Percentiles rank a stretch among this genome's conserved stretches.
Evolutionary conservation across 2,797 vertebrate species (phyloP).

Genomic region (Poecilia wingei): DNA sequence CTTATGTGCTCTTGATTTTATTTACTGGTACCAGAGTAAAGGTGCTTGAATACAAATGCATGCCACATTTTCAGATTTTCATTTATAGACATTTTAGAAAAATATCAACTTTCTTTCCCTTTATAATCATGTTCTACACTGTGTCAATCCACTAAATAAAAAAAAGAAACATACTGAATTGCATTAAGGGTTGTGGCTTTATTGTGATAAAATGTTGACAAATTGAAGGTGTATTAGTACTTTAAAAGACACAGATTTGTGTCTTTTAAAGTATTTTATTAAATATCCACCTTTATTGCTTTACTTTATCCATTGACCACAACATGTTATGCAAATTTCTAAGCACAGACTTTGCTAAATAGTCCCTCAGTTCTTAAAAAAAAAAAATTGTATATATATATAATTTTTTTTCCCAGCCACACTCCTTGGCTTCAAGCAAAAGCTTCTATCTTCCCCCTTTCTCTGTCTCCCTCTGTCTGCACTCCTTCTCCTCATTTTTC

Average conservation of each 20-base stretch:
- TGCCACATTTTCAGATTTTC: background rate
- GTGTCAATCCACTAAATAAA: background rate
- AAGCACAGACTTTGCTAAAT: background rate
- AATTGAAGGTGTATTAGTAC: background rate
- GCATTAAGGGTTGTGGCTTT: background rate
- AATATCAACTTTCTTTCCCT: background rate
- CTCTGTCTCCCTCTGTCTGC: slow-evolving; percentile 13
- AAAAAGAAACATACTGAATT: background rate
- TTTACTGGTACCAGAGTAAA: background rate
- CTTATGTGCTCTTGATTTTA: background rate
- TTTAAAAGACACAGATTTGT: background rate
- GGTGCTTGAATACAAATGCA: background rate
- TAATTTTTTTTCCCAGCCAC: background rate
- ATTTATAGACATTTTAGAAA: background rate
- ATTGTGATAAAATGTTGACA: background rate
- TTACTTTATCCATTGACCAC: background rate
- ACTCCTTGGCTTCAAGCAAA: background rate
- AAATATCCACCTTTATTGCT: background rate
- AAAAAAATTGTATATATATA: background rate
- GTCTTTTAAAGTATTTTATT: background rate
- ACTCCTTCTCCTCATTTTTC: slow-evolving; percentile 35
- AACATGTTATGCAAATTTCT: background rate
- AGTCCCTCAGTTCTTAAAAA: background rate
- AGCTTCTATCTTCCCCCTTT: slow-evolving; percentile 14
- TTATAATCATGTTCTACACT: background rate